Evolutionary conservation across 2,888 invertebrate species (phyloP).

Genomic region (Morinoia aosen): DNA sequence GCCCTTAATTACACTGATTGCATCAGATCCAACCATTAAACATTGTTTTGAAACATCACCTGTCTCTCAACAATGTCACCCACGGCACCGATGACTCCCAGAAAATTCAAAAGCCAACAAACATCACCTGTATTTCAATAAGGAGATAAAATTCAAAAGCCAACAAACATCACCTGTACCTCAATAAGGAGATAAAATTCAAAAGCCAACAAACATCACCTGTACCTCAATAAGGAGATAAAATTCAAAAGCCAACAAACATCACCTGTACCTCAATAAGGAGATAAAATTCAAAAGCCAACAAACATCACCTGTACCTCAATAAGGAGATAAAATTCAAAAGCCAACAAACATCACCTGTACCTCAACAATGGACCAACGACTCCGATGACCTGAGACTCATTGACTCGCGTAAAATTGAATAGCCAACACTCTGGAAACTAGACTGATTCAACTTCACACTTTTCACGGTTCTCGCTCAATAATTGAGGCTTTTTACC

Average conservation of each 20-base stretch:
- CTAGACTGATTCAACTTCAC: neutral
- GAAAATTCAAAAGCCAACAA: neutral
- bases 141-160: neutral
- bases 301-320: too few relatives aligned
- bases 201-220: neutral
- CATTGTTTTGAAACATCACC: neutral
- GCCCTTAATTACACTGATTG: too few relatives aligned
- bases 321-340: too few relatives aligned
- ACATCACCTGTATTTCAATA: neutral
- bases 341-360: neutral
- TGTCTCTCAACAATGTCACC: neutral
- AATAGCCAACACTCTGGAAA: neutral
- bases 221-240: too few relatives aligned
- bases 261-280: too few relatives aligned
- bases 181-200: neutral
- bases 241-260: too few relatives aligned
- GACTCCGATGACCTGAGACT: neutral
- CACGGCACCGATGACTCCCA: neutral
- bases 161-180: neutral
- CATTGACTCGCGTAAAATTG: neutral
- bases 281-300: too few relatives aligned
- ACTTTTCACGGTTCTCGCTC: neutral
- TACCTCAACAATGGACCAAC: neutral
- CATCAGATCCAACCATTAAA: too few relatives aligned
- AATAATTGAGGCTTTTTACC: neutral